Conservation (phyloP, 2,888 invertebrate species). For the Heliconius sara region DNA sequence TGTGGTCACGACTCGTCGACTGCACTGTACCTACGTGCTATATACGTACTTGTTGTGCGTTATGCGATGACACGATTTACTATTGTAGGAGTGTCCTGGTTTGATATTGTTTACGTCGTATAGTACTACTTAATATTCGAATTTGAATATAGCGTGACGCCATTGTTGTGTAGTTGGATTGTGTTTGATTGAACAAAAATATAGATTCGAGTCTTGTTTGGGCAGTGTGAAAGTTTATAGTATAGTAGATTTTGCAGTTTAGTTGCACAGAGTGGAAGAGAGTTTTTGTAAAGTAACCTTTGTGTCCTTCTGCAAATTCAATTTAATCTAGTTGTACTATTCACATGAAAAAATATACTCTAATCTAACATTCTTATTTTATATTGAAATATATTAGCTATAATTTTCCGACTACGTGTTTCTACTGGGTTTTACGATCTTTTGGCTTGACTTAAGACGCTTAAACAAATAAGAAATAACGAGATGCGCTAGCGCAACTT, state of each 20-base stretch:
- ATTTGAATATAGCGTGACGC: neutral
- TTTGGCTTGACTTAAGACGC: constrained; percentile 12
- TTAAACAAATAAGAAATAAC: constrained; percentile 38
- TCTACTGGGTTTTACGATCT: constrained; percentile 35
- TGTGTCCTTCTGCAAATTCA: too few species aligned
- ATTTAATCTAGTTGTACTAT: too few species aligned
- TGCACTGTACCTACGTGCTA: neutral
- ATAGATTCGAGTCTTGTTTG: neutral
- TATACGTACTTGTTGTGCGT: neutral
- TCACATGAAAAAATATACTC: too few species aligned
- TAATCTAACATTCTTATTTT: too few species aligned
- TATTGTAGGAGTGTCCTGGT: constrained; percentile 17
- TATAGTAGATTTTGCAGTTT: neutral
- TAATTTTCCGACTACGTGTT: constrained; percentile 11
- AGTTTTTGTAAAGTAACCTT: too few species aligned
- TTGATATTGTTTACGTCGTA: neutral
- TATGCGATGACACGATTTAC: constrained; percentile 22
- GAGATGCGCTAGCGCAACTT: neutral
- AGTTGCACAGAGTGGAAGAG: too few species aligned
- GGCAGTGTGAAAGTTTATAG: neutral
- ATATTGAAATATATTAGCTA: neutral
- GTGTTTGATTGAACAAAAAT: neutral
- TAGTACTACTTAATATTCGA: neutral
- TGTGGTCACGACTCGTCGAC: neutral
- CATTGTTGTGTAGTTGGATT: neutral